Evolutionary conservation across 2,888 invertebrate genomes (phyloP).

Genomic region (Tyria jacobaeae): DNA sequence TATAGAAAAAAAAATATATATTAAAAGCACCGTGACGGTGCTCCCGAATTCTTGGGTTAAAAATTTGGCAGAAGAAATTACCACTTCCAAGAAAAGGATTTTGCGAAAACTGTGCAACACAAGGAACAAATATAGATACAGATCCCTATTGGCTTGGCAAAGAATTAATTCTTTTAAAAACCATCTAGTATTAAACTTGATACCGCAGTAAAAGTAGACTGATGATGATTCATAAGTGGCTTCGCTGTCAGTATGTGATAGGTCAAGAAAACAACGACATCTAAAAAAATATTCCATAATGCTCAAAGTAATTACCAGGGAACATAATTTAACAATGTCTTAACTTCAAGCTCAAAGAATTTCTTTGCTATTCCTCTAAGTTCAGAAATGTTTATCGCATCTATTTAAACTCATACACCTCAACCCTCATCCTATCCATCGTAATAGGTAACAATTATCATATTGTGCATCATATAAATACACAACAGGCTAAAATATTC

Average conservation of each 20-base stretch:
- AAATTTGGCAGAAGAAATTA: too few relatives aligned
- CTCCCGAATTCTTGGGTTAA: too few relatives aligned
- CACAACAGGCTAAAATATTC: slow-evolving; percentile 21
- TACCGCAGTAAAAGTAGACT: not conserved
- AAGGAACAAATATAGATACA: too few relatives aligned
- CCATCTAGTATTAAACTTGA: not conserved
- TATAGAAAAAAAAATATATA: too few relatives aligned
- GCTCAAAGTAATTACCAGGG: not conserved
- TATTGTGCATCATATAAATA: slow-evolving; percentile 18
- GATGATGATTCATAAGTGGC: not conserved
- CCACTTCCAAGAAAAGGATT: too few relatives aligned
- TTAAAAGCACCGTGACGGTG: too few relatives aligned
- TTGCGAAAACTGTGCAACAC: too few relatives aligned
- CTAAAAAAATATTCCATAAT: not conserved
- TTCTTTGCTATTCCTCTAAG: not conserved
- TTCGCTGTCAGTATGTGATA: not conserved
- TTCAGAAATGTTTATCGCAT: slow-evolving; percentile 5
- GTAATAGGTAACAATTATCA: slow-evolving; percentile 23
- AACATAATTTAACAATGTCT: not conserved
- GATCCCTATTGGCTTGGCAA: not conserved
- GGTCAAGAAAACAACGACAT: not conserved
- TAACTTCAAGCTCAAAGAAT: not conserved
- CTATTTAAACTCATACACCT: slow-evolving; percentile 26
- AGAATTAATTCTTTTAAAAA: not conserved
- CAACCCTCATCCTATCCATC: slow-evolving; percentile 10